A percentile compares a stretch with the other conserved stretches of the same genome.
Evolutionary conservation across 2,888 invertebrate genomes (phyloP).

Genomic region (Orthosia gracilis): DNA sequence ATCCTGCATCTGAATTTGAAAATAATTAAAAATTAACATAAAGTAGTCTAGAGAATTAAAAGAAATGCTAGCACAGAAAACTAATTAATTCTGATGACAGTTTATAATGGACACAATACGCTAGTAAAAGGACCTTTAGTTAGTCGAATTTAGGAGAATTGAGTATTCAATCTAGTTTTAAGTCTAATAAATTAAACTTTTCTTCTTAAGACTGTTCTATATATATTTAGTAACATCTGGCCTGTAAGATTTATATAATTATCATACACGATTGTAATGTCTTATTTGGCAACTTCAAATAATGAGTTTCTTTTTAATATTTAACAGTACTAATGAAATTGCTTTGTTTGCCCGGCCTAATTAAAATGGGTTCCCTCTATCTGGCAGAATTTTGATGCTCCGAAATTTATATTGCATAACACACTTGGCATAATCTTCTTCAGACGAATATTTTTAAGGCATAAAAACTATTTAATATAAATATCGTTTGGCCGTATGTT

Average conservation of each 20-base stretch:
- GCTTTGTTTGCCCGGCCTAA: too few species aligned
- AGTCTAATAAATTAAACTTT: background rate
- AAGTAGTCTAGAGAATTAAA: background rate
- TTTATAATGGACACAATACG: constrained; percentile 11
- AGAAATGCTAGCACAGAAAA: background rate
- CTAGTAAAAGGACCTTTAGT: background rate
- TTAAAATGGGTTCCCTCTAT: too few species aligned
- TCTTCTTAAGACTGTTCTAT: constrained; percentile 5
- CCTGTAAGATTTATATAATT: too few species aligned
- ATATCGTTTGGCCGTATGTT: too few species aligned
- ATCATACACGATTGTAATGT: background rate
- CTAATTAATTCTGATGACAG: background rate
- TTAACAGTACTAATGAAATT: background rate
- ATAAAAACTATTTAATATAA: too few species aligned
- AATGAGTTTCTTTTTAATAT: background rate
- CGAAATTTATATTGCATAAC: too few species aligned
- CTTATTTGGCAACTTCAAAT: background rate
- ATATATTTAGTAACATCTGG: background rate
- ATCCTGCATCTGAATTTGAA: too few species aligned
- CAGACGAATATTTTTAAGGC: too few species aligned
- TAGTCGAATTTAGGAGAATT: background rate
- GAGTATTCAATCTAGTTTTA: background rate
- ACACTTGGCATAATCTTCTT: too few species aligned
- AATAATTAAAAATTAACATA: too few species aligned
- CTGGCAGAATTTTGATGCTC: too few species aligned